These are phyloP conservation scores for Rhineura floridana DNA, from an alignment of 2,113 vertebrate species.

Conservation along the genomic window DNA sequence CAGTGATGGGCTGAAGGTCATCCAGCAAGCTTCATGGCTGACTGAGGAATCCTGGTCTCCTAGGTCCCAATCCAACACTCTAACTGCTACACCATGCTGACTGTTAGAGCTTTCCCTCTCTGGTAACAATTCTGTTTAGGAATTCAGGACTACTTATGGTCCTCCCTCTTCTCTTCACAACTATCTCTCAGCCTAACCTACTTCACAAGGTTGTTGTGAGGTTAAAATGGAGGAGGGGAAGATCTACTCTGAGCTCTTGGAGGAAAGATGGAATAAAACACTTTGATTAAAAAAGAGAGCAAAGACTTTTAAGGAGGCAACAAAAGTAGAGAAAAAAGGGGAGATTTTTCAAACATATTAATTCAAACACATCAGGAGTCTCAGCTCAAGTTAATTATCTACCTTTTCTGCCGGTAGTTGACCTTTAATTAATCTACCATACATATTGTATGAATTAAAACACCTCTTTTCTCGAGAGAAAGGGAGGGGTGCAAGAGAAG, in stretches of 20 bases:
- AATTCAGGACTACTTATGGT: neutral
- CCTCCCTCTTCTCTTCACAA: neutral
- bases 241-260: too few relatives aligned
- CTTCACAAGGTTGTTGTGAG: neutral
- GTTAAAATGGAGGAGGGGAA: neutral
- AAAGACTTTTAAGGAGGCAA: neutral
- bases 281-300: neutral
- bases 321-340: neutral
- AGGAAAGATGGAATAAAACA: too few relatives aligned
- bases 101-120: neutral
- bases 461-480: conserved; percentile 67
- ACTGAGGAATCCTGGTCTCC: too few relatives aligned
- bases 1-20: too few relatives aligned
- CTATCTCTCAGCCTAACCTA: neutral
- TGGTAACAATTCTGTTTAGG: neutral
- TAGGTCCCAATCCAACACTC: too few relatives aligned
- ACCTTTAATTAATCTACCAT: conserved; percentile 72
- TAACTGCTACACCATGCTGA: neutral
- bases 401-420: conserved; percentile 60
- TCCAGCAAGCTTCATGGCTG: too few relatives aligned
- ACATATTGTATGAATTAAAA: conserved; percentile 72
- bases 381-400: conserved; percentile 66
- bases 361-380: conserved; percentile 65
- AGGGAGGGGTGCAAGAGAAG: conserved; percentile 30
- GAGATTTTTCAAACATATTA: conserved; percentile 36